Evolutionary conservation across 2,113 vertebrate genomes (phyloP), one percentile per base, ranked within the genome.

Genomic region (Cyanoderma ruficeps): DNA sequence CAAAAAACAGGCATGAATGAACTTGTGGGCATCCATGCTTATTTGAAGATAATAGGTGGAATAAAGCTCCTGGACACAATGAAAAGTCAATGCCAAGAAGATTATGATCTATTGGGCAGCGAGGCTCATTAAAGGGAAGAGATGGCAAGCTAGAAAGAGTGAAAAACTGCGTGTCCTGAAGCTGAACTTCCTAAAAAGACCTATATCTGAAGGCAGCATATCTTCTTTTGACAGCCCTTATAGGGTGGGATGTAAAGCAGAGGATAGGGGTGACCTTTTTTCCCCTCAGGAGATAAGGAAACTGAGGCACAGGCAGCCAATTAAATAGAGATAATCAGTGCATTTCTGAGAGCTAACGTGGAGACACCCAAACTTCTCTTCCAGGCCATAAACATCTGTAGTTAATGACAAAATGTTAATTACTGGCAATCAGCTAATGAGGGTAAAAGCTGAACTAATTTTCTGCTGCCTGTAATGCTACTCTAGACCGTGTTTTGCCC

Each of bases 371-470:
- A 93, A 94, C 92, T 96, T 93, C 92, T 96, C 87, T 97, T 92
- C 86, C 69, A 93, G 94, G 95, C 89, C 91, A 81, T 87, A 94
- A 96, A 89, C 96, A 94, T 93, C 95, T 95, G 95, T 94, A 97
- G 95, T 94, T 97, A 97, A 97, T 97, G 96, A 94, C 96, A 94
- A 95, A 95, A 95, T 97, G 94, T 97, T 97, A 97, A 95, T 96
- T 97, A 97, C 91, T 87, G 83, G 91, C 95, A 97, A 96, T 96
- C 96, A 96, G 95, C 95, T 97, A 97, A 96, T 95, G 94, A 97
- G 95, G 89, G 94, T 97, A 89, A 97, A 97, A 97, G 94, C 96
- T 94, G 94, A 97, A 97, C 93, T 96, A 95, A 97, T 97, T 96
- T 96, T 94, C 96, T 84, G 86, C 91, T 94, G 96, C 93, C 93